Base-by-base conservation (phyloP, 2,113 vertebrate genomes). In the Symphodus melops region DNA sequence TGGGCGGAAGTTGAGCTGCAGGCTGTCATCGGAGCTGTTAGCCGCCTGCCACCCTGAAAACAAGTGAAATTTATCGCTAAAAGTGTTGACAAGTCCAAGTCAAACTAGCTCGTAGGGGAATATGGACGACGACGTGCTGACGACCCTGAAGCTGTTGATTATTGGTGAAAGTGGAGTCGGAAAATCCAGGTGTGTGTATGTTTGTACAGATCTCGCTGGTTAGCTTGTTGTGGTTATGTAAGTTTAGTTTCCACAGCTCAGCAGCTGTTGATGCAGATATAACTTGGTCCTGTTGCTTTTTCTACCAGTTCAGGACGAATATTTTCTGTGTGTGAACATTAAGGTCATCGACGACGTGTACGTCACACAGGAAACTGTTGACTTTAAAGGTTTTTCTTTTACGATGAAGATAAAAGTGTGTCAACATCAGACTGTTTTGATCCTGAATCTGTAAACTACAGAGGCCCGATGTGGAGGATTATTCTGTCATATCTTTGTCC, bases 121-220 rank as follows among this genome's bases (percentile, higher is more conserved):
- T 56, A 99, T 99, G 97, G 97, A 99, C 68, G 97, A 99, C 72
- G 97, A 98, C 92, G 95, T 99, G 63, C 72, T 99, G 86, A 99
- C 98, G 21, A 99, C 98, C 8, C 89, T 99, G 53, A 99, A 99
- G 82, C 96, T 99, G 83, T 90, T 99, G 73, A 98, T 99, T 65
- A 99, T 99, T 55, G 97, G 97, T 25, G 98, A 99, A 87, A 99
- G 98, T 53, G 97, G 98, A 39, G 98, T 99, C 48, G 98, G 98
- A 76, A 99, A 98, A 83, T 99, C 97, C 74, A 98, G 97, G 98
- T 99, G 78, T 92, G 95, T 84, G 0, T 19, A 2, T 37, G 19
- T 41, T 19, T 49, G 28, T 20, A 54, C 68, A 23, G 17, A 49
- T 53, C 59, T 11, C 0, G 1, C 4, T 6, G 67, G 85, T 79